Evolutionary conservation across 2,888 invertebrate genomes (phyloP), one percentile per base, ranked within the genome.

Genomic region (Synergus japonicus): DNA sequence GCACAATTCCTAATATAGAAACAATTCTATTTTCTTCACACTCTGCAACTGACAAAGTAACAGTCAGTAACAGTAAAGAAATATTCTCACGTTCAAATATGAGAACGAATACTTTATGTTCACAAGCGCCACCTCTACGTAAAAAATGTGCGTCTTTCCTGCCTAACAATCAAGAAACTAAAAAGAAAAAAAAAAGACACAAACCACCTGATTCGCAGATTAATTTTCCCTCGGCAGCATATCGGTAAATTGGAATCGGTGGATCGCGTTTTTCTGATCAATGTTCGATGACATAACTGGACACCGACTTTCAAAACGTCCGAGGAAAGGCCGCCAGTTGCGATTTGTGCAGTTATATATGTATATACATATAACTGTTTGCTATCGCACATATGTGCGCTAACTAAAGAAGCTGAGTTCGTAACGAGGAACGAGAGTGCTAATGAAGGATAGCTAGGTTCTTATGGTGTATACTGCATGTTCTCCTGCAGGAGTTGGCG

Each of bases 361-460:
- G n/a, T 54, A 37, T 54, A 69, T 13, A 29, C 29, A 54, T 12
- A 43, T 18, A 41, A 37, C n/a, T 18, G 43, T 43, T 18, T n/a
- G 12, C 54, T 41, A 73, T 73, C 49, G 49, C 1, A 12, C 73
- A 73, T 58, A 37, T 58, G 67, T 67, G 49, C 73, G 49, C 58
- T 54, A 54, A 54, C 73, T 9, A 73, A 73, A 73, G 73, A 73
- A 73, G 54, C 54, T 54, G 54, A 69, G 37, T 58, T 41, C 54
- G 73, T 54, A 73, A 73, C 41, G 73, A 73, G 54, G 73, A 73
- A 73, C 73, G 73, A 73, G 73, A 73, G 73, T 73, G 73, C 73
- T 73, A 73, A 73, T 73, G 73, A 73, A 73, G 73, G 73, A 73
- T 73, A 73, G 37, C 73, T 73, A 54, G 41, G 73, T 73, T 73